Evolutionary conservation across 2,797 vertebrate genomes (phyloP).

Genomic region (Phoxinus dragarum): DNA sequence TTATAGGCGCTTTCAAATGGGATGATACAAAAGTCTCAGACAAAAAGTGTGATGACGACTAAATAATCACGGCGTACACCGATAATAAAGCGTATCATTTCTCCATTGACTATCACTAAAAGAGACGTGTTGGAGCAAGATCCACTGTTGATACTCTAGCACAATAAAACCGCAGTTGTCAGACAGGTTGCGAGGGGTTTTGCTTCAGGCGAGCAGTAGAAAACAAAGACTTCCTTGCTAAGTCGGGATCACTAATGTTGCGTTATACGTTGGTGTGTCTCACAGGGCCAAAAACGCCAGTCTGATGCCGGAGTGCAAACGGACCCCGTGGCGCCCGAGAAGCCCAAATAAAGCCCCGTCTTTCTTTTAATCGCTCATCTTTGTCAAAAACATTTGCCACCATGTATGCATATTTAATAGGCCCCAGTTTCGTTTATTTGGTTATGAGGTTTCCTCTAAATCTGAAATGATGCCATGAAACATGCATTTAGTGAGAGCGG

Average conservation of each 20-base stretch:
- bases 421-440: neutral
- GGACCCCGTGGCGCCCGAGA: slow-evolving; percentile 86
- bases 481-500: slow-evolving; percentile 2
- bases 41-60: neutral
- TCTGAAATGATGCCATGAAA: slow-evolving; percentile 7
- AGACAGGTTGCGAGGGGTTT: slow-evolving; percentile 55
- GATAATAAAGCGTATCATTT: neutral
- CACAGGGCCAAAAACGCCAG: slow-evolving; percentile 89
- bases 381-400: slow-evolving; percentile 18
- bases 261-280: slow-evolving; percentile 44
- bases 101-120: neutral
- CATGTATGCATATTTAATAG: neutral
- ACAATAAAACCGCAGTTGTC: slow-evolving; percentile 43
- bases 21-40: neutral
- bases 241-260: slow-evolving; percentile 30
- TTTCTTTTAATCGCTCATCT: slow-evolving; percentile 15
- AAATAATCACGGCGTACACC: neutral
- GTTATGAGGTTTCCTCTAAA: neutral
- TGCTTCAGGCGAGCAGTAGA: slow-evolving; percentile 44
- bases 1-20: neutral
- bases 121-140: slow-evolving; percentile 49
- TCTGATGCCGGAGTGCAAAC: slow-evolving; percentile 92
- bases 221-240: slow-evolving; percentile 11
- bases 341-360: slow-evolving; percentile 85
- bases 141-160: slow-evolving; percentile 22